phyloP scores from a whole-genome alignment of 1,140 invertebrate genomes.

The Lasaia peninsularis region DNA sequence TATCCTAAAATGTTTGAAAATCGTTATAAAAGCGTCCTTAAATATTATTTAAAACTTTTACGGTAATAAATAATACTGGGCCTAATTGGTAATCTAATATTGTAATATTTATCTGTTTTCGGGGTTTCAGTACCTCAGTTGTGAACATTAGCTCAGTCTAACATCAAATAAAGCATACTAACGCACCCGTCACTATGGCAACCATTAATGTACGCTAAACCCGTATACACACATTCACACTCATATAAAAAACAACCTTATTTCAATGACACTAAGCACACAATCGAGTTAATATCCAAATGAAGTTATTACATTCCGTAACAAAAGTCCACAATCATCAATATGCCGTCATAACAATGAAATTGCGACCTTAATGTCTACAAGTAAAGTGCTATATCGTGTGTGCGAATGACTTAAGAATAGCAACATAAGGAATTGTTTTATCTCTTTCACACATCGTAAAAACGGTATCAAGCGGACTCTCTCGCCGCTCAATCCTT shows the following conservation, averaged over 20 bases:
- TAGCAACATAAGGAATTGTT: slow-evolving; percentile 74
- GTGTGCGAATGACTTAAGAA: slow-evolving; percentile 65
- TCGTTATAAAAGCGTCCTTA: neutral
- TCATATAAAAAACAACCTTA: slow-evolving; percentile 53
- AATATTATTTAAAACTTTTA: neutral
- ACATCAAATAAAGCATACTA: slow-evolving; percentile 53
- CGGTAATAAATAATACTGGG: neutral
- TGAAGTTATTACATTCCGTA: slow-evolving; percentile 73
- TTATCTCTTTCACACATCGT: slow-evolving; percentile 74
- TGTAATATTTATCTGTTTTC: slow-evolving; percentile 7
- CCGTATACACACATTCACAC: slow-evolving; percentile 25
- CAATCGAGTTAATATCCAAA: slow-evolving; percentile 48
- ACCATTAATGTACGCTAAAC: slow-evolving; percentile 41
- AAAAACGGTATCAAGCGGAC: slow-evolving; percentile 58
- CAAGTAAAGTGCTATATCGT: slow-evolving; percentile 61
- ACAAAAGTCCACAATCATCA: slow-evolving; percentile 54
- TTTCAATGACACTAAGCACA: slow-evolving; percentile 37
- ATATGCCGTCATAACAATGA: slow-evolving; percentile 63
- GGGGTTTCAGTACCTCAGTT: slow-evolving; percentile 33
- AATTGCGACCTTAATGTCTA: slow-evolving; percentile 69
- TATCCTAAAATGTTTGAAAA: too few species aligned
- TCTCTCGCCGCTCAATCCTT: slow-evolving; percentile 58
- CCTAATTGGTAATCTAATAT: slow-evolving; percentile 10
- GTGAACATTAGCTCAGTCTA: slow-evolving; percentile 50
- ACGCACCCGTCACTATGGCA: slow-evolving; percentile 63